These are phyloP conservation scores for Leptinotarsa defecta DNA, from an alignment of 1,140 invertebrate genomes.

Conservation along the genomic window DNA sequence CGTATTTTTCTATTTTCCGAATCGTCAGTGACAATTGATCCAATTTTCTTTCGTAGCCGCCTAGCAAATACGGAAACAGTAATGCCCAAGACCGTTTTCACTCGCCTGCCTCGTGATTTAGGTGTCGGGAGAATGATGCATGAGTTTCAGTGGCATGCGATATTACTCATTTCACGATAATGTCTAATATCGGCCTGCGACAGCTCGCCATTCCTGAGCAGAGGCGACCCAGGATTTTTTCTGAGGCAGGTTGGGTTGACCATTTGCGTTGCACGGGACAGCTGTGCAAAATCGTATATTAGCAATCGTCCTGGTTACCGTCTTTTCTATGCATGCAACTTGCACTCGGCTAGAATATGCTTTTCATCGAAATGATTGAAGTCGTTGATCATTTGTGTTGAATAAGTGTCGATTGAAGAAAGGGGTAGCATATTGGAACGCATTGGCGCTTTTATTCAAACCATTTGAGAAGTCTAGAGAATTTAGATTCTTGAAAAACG, in stretches of 20 bases:
- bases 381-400: background rate
- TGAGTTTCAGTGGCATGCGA: background rate
- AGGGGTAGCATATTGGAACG: too few relatives aligned
- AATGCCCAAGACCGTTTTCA: background rate
- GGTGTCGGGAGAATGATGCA: background rate
- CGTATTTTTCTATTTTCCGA: too few relatives aligned
- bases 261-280: background rate
- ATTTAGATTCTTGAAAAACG: too few relatives aligned
- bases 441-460: too few relatives aligned
- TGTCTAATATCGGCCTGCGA: background rate
- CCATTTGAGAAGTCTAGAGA: too few relatives aligned
- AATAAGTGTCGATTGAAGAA: too few relatives aligned
- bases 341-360: background rate
- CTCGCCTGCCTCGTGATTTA: background rate
- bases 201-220: background rate
- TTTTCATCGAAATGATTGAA: background rate
- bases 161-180: background rate
- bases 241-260: background rate
- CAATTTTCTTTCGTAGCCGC: too few relatives aligned
- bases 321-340: background rate
- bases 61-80: background rate
- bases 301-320: background rate
- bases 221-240: background rate
- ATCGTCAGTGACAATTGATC: too few relatives aligned
- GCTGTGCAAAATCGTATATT: background rate